A percentile compares a stretch with the other conserved stretches of the same genome.
phyloP scores from a whole-genome alignment of 2,113 vertebrate species.

The Stictonetta naevosa region DNA sequence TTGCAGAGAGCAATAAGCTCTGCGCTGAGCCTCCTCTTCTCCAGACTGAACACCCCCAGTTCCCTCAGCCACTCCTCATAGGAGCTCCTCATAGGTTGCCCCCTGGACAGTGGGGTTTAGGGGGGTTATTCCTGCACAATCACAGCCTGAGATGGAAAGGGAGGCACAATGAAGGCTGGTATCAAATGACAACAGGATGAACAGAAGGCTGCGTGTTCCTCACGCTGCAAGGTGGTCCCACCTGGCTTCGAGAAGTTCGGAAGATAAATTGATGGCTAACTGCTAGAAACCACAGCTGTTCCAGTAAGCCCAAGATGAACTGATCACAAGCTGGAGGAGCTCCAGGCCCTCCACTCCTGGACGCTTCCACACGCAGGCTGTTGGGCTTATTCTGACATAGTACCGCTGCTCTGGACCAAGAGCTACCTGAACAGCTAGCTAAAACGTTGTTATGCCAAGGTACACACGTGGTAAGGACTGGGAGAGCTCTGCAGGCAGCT shows the following conservation, averaged over 20 bases:
- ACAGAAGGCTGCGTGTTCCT: rapidly evolving
- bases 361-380: background rate
- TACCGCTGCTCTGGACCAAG: background rate
- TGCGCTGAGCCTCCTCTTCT: too few species aligned
- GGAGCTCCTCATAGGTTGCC: too few species aligned
- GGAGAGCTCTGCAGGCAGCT: background rate
- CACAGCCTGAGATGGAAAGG: too few species aligned
- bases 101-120: too few species aligned
- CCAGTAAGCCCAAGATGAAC: background rate
- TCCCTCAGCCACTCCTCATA: too few species aligned
- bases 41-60: too few species aligned
- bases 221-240: too few species aligned
- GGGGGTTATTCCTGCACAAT: too few species aligned
- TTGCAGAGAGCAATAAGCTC: too few species aligned
- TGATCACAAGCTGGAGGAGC: background rate
- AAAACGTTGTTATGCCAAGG: background rate
- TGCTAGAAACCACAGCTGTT: background rate
- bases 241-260: background rate
- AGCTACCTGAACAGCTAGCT: background rate
- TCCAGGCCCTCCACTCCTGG: background rate
- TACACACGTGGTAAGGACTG: background rate
- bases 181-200: background rate
- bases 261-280: background rate
- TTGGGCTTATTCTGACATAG: rapidly evolving
- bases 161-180: too few species aligned